These are phyloP conservation scores for Hofmannophila pseudospretella DNA, from an alignment of 2,888 invertebrate genomes.

Conservation along the genomic window DNA sequence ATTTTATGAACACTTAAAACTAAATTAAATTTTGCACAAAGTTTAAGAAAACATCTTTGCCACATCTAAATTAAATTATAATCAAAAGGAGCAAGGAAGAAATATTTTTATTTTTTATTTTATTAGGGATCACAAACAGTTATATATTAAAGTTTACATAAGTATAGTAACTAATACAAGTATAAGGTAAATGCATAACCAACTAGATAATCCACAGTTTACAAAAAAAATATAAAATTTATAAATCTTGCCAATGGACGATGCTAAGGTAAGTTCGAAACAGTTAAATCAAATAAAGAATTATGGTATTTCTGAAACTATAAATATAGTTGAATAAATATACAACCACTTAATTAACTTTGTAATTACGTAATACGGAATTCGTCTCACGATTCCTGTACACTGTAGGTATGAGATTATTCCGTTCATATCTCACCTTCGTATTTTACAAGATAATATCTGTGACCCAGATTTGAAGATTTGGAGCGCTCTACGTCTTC, in stretches of 20 bases:
- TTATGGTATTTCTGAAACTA: too few relatives aligned
- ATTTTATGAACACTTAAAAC: constrained; percentile 62
- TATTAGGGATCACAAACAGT: too few relatives aligned
- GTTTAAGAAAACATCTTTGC: constrained; percentile 32
- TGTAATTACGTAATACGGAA: constrained; percentile 7
- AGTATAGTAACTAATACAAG: too few relatives aligned
- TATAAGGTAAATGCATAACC: too few relatives aligned
- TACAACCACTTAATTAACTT: constrained; percentile 18
- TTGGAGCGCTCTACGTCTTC: not conserved
- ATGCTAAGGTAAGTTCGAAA: too few relatives aligned
- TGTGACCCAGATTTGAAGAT: constrained; percentile 2
- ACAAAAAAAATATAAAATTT: too few relatives aligned
- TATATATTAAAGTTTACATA: too few relatives aligned
- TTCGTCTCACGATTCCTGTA: constrained; percentile 7
- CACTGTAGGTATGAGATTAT: not conserved
- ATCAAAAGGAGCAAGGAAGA: too few relatives aligned
- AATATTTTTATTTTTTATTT: constrained; percentile 2
- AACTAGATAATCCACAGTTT: too few relatives aligned
- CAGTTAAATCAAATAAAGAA: too few relatives aligned
- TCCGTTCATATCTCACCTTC: not conserved
- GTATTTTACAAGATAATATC: constrained; percentile 1
- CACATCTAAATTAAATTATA: too few relatives aligned
- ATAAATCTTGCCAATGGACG: too few relatives aligned
- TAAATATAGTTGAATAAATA: constrained; percentile 29
- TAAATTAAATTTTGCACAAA: constrained; percentile 56